Evolutionary conservation across 2,113 vertebrate species (phyloP).

Genomic region (Scatophagus argus): DNA sequence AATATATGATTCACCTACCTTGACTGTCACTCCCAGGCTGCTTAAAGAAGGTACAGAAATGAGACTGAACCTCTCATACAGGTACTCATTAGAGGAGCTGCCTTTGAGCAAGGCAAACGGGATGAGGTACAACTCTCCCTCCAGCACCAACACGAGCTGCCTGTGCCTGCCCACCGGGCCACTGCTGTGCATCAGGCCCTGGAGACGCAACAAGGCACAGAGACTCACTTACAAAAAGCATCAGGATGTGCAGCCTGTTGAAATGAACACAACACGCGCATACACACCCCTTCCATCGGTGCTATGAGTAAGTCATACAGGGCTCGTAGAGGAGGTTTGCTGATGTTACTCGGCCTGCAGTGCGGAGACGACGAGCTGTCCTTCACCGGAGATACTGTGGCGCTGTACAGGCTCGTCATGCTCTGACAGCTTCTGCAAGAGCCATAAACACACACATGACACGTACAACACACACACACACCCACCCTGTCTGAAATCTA

Average conservation of each 20-base stretch:
- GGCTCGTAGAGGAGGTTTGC: slow-evolving; percentile 89
- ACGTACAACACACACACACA: neutral
- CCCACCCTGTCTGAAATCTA: too few relatives aligned
- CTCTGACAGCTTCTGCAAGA: slow-evolving; percentile 92
- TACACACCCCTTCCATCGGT: slow-evolving; percentile 94
- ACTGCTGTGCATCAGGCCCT: slow-evolving; percentile 96
- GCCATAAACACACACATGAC: slow-evolving; percentile 13
- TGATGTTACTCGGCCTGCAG: slow-evolving; percentile 75
- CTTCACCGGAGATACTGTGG: slow-evolving; percentile 86
- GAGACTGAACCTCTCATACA: slow-evolving; percentile 94
- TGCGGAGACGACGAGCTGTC: slow-evolving; percentile 87
- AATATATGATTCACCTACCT: slow-evolving; percentile 72
- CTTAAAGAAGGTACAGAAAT: slow-evolving; percentile 92
- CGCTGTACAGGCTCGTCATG: slow-evolving; percentile 91
- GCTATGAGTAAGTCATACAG: slow-evolving; percentile 95
- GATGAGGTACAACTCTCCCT: slow-evolving; percentile 95
- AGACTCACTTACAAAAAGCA: neutral
- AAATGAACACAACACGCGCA: neutral
- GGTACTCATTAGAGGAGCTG: slow-evolving; percentile 95
- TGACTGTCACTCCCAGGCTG: slow-evolving; percentile 85
- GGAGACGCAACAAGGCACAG: neutral
- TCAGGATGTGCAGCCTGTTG: neutral
- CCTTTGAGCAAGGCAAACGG: slow-evolving; percentile 97
- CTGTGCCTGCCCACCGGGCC: slow-evolving; percentile 92
- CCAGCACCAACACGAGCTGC: slow-evolving; percentile 92